Evolutionary conservation across 2,113 vertebrate genomes (phyloP).

Genomic region (Falco punctatus): DNA sequence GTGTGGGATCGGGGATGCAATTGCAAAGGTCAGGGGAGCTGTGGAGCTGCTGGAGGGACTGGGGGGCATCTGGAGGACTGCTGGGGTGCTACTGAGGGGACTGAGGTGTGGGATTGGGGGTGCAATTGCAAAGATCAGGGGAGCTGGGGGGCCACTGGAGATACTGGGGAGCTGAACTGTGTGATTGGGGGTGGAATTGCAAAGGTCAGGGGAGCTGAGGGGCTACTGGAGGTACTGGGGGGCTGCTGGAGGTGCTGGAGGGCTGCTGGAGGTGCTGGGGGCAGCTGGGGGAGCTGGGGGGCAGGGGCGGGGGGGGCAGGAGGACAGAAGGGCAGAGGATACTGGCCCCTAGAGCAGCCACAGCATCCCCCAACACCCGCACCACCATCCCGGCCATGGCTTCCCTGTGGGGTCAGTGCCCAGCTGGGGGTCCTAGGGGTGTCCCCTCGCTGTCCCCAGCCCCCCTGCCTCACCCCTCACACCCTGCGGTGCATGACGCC

Average conservation of each 20-base stretch:
- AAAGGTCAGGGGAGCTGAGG: too few relatives aligned
- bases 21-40: too few relatives aligned
- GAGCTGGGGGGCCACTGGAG: not conserved
- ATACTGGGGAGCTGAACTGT: too few relatives aligned
- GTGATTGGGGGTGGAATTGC: not conserved
- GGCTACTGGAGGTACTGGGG: not conserved
- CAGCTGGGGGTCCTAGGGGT: too few relatives aligned
- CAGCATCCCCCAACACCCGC: not conserved
- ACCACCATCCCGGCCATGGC: not conserved
- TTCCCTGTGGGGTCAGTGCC: not conserved
- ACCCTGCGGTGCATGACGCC: not conserved
- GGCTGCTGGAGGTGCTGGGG: not conserved
- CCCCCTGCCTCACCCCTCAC: fast-evolving
- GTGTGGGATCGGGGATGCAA: too few relatives aligned
- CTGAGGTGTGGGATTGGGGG: not conserved
- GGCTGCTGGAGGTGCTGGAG: not conserved
- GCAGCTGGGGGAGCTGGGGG: not conserved
- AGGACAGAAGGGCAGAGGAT: not conserved
- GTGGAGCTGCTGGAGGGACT: too few relatives aligned
- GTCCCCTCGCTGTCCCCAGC: not conserved
- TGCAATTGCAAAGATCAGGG: not conserved
- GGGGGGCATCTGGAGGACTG: too few relatives aligned
- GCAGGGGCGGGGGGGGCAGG: not conserved
- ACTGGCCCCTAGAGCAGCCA: fast-evolving
- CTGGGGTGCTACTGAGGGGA: too few relatives aligned